Conservation (phyloP, 2,113 vertebrate genomes). For the Actenoides hombroni region DNA sequence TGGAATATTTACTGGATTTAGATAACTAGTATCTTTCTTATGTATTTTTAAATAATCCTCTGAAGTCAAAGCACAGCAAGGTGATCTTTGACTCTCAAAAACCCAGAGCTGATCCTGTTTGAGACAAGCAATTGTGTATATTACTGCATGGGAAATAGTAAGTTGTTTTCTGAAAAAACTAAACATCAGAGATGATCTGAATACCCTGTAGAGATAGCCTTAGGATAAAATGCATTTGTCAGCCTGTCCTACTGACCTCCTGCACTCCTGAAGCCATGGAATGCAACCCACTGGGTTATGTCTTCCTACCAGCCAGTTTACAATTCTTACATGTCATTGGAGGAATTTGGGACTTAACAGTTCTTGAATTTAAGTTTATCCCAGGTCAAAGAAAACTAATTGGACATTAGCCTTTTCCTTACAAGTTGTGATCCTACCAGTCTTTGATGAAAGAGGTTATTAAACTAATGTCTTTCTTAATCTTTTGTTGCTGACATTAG, state of each 20-base stretch:
- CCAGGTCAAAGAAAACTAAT: conserved; percentile 45
- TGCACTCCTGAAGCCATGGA: not conserved
- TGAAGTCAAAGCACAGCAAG: not conserved
- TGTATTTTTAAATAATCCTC: not conserved
- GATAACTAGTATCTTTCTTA: not conserved
- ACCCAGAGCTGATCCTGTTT: not conserved
- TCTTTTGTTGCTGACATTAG: not conserved
- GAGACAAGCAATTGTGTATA: not conserved
- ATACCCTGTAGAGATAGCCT: not conserved
- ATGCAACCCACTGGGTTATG: not conserved
- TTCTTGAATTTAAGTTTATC: conserved; percentile 9
- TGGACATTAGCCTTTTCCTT: conserved; percentile 35
- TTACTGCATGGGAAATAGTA: not conserved
- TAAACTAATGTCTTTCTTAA: conserved; percentile 4
- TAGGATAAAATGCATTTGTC: conserved; percentile 29
- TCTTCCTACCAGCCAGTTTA: not conserved
- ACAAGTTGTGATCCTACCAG: not conserved
- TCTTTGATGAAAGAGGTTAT: conserved; percentile 26
- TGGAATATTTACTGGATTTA: not conserved
- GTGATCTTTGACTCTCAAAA: not conserved
- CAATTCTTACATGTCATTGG: not conserved
- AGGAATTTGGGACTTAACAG: conserved; percentile 4
- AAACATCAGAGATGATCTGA: not conserved
- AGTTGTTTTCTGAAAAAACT: not conserved
- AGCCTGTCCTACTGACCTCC: not conserved